Conservation (phyloP, 1,140 invertebrate species). For the Steinernema khuongi region DNA sequence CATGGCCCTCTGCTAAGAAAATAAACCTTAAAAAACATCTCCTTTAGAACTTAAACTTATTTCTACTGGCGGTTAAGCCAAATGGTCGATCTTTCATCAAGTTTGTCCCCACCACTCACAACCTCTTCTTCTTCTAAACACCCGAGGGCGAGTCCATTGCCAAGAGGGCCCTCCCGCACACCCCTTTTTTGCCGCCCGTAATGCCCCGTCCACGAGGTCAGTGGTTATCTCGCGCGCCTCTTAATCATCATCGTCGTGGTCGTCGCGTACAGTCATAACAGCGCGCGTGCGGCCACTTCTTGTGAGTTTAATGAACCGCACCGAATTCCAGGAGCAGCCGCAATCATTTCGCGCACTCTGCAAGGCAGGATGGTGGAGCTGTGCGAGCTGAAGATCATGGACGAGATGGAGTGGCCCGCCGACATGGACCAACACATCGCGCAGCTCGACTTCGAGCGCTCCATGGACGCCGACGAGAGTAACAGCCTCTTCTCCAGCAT, state of each 20-base stretch:
- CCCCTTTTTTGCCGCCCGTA: neutral
- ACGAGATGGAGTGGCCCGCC: conserved; percentile 28
- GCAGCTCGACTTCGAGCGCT: conserved; percentile 51
- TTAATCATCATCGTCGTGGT: neutral
- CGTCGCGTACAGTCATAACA: conserved; percentile 11
- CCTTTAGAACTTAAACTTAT: too few species aligned
- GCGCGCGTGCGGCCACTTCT: neutral
- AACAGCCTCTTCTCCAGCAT: conserved; percentile 28
- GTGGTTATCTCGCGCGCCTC: conserved; percentile 1
- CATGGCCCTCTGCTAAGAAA: too few species aligned
- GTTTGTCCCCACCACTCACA: too few species aligned
- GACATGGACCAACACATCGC: conserved; percentile 54
- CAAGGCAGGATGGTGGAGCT: conserved; percentile 48
- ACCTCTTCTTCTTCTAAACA: neutral
- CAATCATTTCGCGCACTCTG: conserved; percentile 11
- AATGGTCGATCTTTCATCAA: too few species aligned
- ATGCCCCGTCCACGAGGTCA: neutral
- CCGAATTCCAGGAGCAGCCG: neutral
- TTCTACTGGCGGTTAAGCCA: too few species aligned
- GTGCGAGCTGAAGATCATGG: conserved; percentile 49
- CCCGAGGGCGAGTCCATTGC: neutral
- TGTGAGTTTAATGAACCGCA: neutral
- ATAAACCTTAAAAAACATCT: too few species aligned
- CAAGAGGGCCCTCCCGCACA: neutral
- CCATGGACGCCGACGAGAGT: conserved; percentile 29